Conservation (phyloP, 2,797 vertebrate genomes). For the Notolepis coatsorum region DNA sequence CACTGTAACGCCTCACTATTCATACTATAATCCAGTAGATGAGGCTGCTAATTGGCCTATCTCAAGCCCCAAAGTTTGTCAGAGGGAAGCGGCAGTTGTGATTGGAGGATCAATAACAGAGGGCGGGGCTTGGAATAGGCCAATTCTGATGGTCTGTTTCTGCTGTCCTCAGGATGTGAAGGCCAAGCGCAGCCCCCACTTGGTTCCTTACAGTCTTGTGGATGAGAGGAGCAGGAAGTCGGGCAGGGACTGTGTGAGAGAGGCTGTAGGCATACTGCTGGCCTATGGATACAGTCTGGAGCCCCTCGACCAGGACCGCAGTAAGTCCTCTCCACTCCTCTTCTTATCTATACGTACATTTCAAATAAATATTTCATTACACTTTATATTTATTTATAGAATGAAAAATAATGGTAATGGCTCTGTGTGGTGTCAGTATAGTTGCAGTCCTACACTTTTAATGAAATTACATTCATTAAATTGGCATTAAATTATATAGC, state of each 20-base stretch:
- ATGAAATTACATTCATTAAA: neutral
- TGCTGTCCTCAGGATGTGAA: conserved; percentile 90
- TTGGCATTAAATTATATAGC: neutral
- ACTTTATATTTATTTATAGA: conserved; percentile 8
- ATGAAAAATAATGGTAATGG: neutral
- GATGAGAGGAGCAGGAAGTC: conserved; percentile 88
- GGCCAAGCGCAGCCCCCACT: conserved; percentile 88
- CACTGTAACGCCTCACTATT: neutral
- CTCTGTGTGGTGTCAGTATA: neutral
- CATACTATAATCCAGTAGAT: neutral
- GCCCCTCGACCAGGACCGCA: conserved; percentile 86
- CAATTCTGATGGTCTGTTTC: too few species aligned
- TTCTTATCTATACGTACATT: neutral
- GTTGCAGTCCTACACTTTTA: neutral
- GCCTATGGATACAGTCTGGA: conserved; percentile 92
- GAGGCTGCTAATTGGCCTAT: too few species aligned
- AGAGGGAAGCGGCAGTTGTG: too few species aligned
- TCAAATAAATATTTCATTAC: conserved; percentile 7
- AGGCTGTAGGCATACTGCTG: conserved; percentile 88
- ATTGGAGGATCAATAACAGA: too few species aligned
- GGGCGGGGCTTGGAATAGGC: too few species aligned
- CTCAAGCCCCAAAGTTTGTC: too few species aligned
- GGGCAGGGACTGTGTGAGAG: conserved; percentile 85
- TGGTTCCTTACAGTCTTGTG: conserved; percentile 91
- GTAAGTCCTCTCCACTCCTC: conserved; percentile 70